phyloP scores from a whole-genome alignment of 2,113 vertebrate species.

The Hippotragus niger region DNA sequence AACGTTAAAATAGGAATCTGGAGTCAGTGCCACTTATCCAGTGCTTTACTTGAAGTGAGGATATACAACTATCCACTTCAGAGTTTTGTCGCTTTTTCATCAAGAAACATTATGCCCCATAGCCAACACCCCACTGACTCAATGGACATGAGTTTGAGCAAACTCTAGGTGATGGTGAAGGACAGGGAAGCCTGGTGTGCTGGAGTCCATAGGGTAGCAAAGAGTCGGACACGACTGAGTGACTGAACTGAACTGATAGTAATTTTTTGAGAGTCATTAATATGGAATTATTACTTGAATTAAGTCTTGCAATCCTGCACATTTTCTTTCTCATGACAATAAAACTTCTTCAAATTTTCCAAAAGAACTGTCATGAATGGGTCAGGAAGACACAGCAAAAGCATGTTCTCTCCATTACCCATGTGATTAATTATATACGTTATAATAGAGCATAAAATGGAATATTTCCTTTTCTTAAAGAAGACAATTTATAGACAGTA shows the following conservation, averaged over 20 bases:
- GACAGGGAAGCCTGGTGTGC: neutral
- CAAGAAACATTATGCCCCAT: neutral
- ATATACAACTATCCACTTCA: neutral
- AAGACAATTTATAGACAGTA: neutral
- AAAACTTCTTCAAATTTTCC: neutral
- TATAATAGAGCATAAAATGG: neutral
- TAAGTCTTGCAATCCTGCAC: neutral
- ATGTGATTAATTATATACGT: neutral
- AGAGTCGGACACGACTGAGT: neutral
- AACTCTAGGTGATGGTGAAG: neutral
- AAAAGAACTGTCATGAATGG: neutral
- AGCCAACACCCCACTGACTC: rapidly evolving
- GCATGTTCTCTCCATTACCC: neutral
- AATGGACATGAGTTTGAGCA: neutral
- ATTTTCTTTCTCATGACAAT: neutral
- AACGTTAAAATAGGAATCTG: neutral
- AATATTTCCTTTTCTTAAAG: neutral
- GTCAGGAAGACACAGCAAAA: neutral
- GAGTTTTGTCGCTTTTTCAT: neutral
- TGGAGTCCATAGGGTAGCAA: neutral
- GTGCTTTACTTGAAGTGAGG: neutral
- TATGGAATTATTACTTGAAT: neutral
- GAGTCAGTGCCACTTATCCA: neutral
- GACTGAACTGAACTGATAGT: neutral
- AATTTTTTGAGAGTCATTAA: neutral